These are phyloP conservation scores for Cactoblastis cactorum DNA, from an alignment of 2,888 invertebrate species.

Conservation along the genomic window DNA sequence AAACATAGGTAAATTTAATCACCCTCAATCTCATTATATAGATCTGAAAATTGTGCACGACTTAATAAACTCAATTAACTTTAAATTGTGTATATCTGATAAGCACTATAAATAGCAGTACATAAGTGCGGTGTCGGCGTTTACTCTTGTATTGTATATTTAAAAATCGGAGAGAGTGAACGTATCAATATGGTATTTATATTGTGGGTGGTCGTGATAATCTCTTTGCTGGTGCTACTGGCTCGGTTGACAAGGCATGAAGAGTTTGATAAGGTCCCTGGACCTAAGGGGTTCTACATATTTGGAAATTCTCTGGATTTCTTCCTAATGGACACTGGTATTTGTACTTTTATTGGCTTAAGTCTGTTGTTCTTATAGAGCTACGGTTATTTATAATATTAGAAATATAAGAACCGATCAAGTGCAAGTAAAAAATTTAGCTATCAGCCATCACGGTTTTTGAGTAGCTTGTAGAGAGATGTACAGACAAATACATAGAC, in stretches of 20 bases:
- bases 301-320: conserved; percentile 33
- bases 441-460: too few species aligned
- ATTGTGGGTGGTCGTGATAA: conserved; percentile 20
- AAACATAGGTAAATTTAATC: too few species aligned
- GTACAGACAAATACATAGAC: too few species aligned
- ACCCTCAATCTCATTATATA: too few species aligned
- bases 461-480: too few species aligned
- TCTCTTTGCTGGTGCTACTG: conserved; percentile 15
- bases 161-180: neutral
- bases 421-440: neutral
- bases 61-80: neutral
- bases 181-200: conserved; percentile 3
- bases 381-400: too few species aligned
- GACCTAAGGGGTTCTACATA: conserved; percentile 29
- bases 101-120: neutral
- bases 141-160: neutral
- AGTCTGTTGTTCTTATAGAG: too few species aligned
- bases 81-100: neutral
- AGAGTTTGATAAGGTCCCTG: conserved; percentile 32
- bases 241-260: conserved; percentile 21
- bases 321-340: conserved; percentile 32
- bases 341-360: neutral
- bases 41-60: neutral
- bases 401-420: too few species aligned
- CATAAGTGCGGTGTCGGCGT: neutral